Base-by-base conservation (phyloP, 2,797 vertebrate species). In the Nyctalus aviator region DNA sequence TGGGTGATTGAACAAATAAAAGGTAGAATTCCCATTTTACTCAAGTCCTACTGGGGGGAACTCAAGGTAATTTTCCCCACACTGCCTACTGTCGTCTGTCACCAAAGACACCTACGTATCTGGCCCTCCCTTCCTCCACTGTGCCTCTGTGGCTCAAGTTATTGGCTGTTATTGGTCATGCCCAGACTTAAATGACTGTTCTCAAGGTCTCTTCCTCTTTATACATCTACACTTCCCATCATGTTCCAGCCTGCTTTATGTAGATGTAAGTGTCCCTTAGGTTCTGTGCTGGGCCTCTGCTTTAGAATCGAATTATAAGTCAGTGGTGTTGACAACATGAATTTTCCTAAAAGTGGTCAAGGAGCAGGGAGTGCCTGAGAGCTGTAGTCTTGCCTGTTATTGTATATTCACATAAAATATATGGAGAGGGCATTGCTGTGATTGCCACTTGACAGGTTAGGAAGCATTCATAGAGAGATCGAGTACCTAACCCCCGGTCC, bases 321-420 rank as follows among this genome's bases (percentile, higher is more conserved):
- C 78, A 35, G 6, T 77, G 66, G 53, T 76, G 88, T 77, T 64
- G 88, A 88, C 79, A 90, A 59, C 91, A 84, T 79, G 86, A 93
- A 85, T 86, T 90, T 94, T 44, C 46, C 50, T 69, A 73, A 90
- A 95, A 72, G 17, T 94, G 82, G 86, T 88, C 85, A 94, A 95
- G 64, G 81, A 90, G 88, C 55, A 84, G 72, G 55, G 50, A 25
- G 75, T 41, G 71, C 35, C 90, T 79, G 32, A 94, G 88, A 72
- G 35, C 76, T 89, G 90, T 84, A 20, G n/a, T 82, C 14, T 84
- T 57, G 73, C 53, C 9, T 85, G 84, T 17, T 88, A 73, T 88
- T 79, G 55, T 92, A 83, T 72, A 93, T 83, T 85, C 37, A 44
- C 71, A 46, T 91, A 53, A 75, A 88, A 62, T 55, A 50, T 11